Evolutionary conservation across 2,797 vertebrate species (phyloP).

Genomic region (Pangasius djambal): DNA sequence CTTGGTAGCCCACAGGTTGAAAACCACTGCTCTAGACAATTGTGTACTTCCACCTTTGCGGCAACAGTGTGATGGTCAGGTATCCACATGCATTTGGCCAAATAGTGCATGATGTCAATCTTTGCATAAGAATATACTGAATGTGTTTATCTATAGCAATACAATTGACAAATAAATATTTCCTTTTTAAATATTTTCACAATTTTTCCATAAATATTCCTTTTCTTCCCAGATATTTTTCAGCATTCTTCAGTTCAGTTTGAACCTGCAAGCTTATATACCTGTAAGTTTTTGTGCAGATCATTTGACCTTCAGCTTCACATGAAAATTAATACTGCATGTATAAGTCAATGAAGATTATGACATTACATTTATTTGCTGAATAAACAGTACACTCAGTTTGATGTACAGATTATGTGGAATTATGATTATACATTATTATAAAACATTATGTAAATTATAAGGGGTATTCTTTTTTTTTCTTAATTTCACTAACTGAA

Average conservation of each 20-base stretch:
- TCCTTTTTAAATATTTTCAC: not conserved
- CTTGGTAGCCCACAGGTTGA: no score
- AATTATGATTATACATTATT: slow-evolving; percentile 15
- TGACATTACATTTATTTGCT: not conserved
- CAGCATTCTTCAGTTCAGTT: not conserved
- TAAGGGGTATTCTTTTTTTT: not conserved
- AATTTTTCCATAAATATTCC: not conserved
- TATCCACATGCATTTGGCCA: not conserved
- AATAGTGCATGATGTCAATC: not conserved
- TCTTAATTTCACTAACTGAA: not conserved
- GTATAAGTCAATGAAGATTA: not conserved
- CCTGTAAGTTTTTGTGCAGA: slow-evolving; percentile 22
- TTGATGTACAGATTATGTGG: not conserved
- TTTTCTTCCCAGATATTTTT: slow-evolving; percentile 20
- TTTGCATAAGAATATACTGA: not conserved
- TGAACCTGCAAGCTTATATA: not conserved
- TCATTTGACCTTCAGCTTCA: not conserved
- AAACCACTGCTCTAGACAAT: not conserved
- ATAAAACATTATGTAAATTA: not conserved
- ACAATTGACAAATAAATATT: not conserved
- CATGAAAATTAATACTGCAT: not conserved
- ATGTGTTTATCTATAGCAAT: not conserved
- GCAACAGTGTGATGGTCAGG: slow-evolving; percentile 1
- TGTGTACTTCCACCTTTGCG: not conserved
- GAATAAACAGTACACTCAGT: not conserved